Evolutionary conservation across 2,797 vertebrate genomes (phyloP).

Genomic region (Tragelaphus eurycerus): DNA sequence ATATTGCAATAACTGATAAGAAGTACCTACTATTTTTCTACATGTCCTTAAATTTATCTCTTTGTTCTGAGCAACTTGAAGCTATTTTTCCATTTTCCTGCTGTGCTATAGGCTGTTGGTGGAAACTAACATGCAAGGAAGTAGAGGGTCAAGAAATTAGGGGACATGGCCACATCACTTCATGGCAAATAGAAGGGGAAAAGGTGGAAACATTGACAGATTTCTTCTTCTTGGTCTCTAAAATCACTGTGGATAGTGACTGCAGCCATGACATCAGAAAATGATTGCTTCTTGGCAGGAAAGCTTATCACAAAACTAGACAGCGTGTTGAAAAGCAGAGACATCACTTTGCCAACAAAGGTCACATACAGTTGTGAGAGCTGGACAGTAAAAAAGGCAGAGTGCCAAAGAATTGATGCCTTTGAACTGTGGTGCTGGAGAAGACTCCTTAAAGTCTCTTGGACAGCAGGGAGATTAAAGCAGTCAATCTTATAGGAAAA

Average conservation of each 20-base stretch:
- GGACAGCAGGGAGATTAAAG: not conserved
- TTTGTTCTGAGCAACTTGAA: constrained; percentile 20
- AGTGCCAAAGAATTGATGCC: not conserved
- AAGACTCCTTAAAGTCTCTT: not conserved
- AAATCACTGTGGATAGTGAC: not conserved
- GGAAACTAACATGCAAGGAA: not conserved
- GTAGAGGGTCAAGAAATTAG: not conserved
- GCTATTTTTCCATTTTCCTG: constrained; percentile 34
- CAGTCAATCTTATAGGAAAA: not conserved
- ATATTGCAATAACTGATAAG: not conserved
- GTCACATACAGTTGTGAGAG: not conserved
- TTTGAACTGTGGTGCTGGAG: not conserved
- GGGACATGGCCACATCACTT: not conserved
- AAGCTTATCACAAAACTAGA: not conserved
- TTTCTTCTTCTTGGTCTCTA: not conserved
- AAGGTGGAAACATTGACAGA: not conserved
- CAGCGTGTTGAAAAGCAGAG: not conserved
- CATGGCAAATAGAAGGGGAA: not conserved
- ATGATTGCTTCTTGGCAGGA: not conserved
- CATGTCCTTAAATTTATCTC: not conserved
- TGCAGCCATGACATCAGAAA: not conserved
- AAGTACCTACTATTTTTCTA: not conserved
- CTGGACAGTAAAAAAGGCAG: not conserved
- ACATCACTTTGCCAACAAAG: not conserved
- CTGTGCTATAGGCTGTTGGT: not conserved